phyloP scores from a whole-genome alignment of 2,888 invertebrate genomes.

The Bruchidius siliquastri region DNA sequence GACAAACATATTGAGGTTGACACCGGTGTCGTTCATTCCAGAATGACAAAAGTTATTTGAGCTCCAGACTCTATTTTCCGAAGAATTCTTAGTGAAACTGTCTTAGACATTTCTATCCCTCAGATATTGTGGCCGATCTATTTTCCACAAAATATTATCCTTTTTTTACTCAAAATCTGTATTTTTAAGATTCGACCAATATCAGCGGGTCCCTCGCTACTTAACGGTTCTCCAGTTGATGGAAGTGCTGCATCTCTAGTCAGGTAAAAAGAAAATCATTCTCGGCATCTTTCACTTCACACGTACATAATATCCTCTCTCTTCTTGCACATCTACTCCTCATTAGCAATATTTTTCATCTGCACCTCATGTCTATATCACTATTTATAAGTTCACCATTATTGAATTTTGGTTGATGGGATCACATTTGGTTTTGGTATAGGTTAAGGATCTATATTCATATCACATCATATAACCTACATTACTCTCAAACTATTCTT shows the following conservation, averaged over 20 bases:
- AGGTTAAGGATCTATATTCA: not conserved
- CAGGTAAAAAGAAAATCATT: constrained; percentile 46
- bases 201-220: constrained; percentile 54
- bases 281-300: not conserved
- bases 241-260: constrained; percentile 52
- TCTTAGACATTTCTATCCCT: too few relatives aligned
- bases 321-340: not conserved
- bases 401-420: not conserved
- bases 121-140: not conserved
- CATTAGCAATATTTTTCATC: not conserved
- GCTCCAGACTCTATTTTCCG: too few relatives aligned
- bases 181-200: constrained; percentile 52
- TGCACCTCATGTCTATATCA: not conserved
- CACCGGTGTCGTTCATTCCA: too few relatives aligned
- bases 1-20: too few relatives aligned
- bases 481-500: too few relatives aligned
- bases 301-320: not conserved
- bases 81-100: not conserved
- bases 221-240: constrained; percentile 52
- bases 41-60: too few relatives aligned
- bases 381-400: not conserved
- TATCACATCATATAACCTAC: too few relatives aligned
- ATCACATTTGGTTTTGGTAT: not conserved
- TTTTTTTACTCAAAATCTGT: constrained; percentile 1
- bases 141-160: not conserved